Conservation (phyloP, 92 coral and sea anemone genomes). For the Nematostella vectensis region DNA sequence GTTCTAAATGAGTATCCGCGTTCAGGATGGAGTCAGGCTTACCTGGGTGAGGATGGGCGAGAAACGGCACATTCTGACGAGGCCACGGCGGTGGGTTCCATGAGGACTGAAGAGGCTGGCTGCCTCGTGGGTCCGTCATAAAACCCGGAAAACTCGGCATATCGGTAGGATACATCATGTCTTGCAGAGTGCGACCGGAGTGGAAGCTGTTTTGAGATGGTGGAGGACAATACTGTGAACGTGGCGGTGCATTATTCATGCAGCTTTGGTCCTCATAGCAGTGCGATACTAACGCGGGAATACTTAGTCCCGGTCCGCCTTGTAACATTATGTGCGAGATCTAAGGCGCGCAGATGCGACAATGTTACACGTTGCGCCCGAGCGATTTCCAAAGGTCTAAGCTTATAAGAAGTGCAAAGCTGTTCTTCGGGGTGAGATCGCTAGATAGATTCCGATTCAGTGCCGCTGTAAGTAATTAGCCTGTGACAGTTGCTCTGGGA, state of each 20-base stretch:
- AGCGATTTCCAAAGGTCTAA: slow-evolving; percentile 23
- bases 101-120: slow-evolving; percentile 40
- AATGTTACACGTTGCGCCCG: slow-evolving; percentile 1
- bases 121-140: slow-evolving; percentile 58
- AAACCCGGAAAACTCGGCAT: slow-evolving; percentile 60
- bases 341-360: neutral
- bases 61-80: slow-evolving; percentile 56
- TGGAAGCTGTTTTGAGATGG: slow-evolving; percentile 49
- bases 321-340: slow-evolving; percentile 37
- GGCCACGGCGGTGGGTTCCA: slow-evolving; percentile 60
- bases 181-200: slow-evolving; percentile 67
- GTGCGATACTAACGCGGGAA: slow-evolving; percentile 72
- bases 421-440: slow-evolving; percentile 27
- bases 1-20: slow-evolving; percentile 8
- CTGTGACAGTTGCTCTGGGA: slow-evolving; percentile 30
- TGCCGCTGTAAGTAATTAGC: slow-evolving; percentile 35
- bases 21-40: neutral
- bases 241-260: slow-evolving; percentile 56
- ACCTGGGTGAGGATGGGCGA: slow-evolving; percentile 81
- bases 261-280: slow-evolving; percentile 66
- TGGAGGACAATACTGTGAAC: slow-evolving; percentile 59
- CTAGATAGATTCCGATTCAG: slow-evolving; percentile 29
- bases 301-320: slow-evolving; percentile 60
- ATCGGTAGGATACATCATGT: slow-evolving; percentile 69
- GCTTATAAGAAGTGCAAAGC: slow-evolving; percentile 37